Evolutionary conservation across 2,113 vertebrate genomes (phyloP).

Genomic region (Dicaeum eximium): DNA sequence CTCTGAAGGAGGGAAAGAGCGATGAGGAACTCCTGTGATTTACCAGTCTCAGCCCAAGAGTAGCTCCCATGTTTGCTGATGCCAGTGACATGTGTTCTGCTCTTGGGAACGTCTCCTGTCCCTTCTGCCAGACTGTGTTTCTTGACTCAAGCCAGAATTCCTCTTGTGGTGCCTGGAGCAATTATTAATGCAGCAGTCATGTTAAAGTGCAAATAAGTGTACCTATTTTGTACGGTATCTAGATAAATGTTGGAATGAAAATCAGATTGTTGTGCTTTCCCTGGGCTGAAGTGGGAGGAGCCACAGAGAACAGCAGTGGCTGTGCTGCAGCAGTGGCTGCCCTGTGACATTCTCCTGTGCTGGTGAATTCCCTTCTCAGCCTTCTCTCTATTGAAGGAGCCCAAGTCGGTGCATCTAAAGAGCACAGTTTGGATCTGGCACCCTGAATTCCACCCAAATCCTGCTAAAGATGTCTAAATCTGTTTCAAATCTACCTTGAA

Average conservation of each 20-base stretch:
- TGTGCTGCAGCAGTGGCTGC: neutral
- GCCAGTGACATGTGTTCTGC: neutral
- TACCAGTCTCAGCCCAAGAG: neutral
- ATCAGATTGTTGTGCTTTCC: neutral
- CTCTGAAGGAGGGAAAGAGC: neutral
- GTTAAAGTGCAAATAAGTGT: neutral
- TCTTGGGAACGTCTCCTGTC: neutral
- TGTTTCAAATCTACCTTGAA: neutral
- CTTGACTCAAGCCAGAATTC: neutral
- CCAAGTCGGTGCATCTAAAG: neutral
- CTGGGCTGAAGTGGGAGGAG: neutral
- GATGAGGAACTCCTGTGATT: neutral
- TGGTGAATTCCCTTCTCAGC: neutral
- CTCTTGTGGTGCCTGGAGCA: neutral
- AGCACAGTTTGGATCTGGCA: neutral
- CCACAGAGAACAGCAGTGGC: neutral
- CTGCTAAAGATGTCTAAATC: neutral
- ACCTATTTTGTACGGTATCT: neutral
- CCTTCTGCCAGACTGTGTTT: neutral
- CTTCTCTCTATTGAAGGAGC: neutral
- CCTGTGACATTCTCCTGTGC: neutral
- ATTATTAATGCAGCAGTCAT: neutral
- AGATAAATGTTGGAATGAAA: neutral
- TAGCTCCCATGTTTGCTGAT: neutral
- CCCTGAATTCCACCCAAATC: neutral